These are phyloP conservation scores for Asarcornis scutulata DNA, from an alignment of 2,113 vertebrate species.

Conservation along the genomic window DNA sequence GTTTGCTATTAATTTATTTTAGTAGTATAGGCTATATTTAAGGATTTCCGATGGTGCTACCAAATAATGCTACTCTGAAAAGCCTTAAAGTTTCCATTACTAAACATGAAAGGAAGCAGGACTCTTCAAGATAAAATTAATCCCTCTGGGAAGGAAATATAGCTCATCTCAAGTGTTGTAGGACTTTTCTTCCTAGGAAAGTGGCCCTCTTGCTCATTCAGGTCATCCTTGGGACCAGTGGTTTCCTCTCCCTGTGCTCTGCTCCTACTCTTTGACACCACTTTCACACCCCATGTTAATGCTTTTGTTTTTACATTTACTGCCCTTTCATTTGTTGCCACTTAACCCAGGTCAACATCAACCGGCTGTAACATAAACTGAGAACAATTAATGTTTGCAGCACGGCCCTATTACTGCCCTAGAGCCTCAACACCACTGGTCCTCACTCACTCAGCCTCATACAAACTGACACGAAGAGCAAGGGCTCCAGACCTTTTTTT, in stretches of 20 bases:
- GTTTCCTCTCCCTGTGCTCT: neutral
- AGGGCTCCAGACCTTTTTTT: neutral
- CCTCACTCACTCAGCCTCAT: neutral
- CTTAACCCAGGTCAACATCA: neutral
- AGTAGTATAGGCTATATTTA: constrained; percentile 17
- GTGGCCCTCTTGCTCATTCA: neutral
- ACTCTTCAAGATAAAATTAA: neutral
- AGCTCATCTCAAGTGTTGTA: neutral
- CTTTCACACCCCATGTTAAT: neutral
- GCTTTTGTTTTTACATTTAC: neutral
- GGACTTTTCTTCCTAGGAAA: neutral
- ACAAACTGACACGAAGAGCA: neutral
- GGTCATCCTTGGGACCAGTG: neutral
- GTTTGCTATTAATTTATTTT: constrained; percentile 61
- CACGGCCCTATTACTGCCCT: neutral
- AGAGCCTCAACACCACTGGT: neutral
- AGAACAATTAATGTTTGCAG: neutral
- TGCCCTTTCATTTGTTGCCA: neutral
- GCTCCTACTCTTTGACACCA: neutral
- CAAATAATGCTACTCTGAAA: neutral
- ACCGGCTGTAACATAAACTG: neutral
- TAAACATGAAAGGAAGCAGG: neutral
- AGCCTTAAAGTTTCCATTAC: neutral
- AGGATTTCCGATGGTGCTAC: constrained; percentile 14
- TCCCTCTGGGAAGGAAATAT: neutral